Evolutionary conservation across 2,113 vertebrate species (phyloP).

Genomic region (Hyaena hyaena): DNA sequence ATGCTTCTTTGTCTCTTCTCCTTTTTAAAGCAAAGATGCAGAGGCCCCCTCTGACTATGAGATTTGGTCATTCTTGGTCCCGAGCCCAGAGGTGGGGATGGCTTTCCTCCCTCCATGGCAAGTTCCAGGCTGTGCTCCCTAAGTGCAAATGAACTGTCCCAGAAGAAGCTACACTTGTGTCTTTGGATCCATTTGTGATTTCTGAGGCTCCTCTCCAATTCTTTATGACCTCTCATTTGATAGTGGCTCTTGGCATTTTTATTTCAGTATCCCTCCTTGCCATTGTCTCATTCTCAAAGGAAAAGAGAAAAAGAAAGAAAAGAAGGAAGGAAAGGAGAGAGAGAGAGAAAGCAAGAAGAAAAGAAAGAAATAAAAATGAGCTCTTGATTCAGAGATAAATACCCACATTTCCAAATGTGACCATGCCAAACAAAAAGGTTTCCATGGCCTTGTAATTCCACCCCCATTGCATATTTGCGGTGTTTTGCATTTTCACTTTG

Average conservation of each 20-base stretch:
- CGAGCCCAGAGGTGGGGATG: constrained; percentile 18
- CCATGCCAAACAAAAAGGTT: constrained; percentile 66
- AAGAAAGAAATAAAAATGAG: constrained; percentile 1
- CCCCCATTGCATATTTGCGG: constrained; percentile 72
- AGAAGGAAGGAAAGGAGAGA: too few species aligned
- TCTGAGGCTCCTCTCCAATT: neutral
- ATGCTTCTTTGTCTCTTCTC: neutral
- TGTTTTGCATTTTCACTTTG: constrained; percentile 78
- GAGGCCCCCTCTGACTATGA: neutral
- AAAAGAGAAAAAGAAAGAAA: neutral
- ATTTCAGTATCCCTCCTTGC: neutral
- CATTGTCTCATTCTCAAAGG: neutral
- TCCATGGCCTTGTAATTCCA: constrained; percentile 70
- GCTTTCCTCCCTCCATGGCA: neutral
- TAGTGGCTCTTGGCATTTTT: neutral
- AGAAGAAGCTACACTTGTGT: neutral
- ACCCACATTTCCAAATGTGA: constrained; percentile 47
- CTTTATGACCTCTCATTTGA: neutral
- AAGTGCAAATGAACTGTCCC: neutral
- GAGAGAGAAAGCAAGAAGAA: neutral
- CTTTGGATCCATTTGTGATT: neutral
- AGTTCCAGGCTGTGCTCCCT: neutral
- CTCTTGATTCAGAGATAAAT: constrained; percentile 62
- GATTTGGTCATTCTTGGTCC: constrained; percentile 50
- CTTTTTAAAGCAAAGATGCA: constrained; percentile 45